Percentiles rank a stretch among this genome's conserved stretches.
phyloP scores from a whole-genome alignment of 2,888 invertebrate species.

The Philaethria dido region DNA sequence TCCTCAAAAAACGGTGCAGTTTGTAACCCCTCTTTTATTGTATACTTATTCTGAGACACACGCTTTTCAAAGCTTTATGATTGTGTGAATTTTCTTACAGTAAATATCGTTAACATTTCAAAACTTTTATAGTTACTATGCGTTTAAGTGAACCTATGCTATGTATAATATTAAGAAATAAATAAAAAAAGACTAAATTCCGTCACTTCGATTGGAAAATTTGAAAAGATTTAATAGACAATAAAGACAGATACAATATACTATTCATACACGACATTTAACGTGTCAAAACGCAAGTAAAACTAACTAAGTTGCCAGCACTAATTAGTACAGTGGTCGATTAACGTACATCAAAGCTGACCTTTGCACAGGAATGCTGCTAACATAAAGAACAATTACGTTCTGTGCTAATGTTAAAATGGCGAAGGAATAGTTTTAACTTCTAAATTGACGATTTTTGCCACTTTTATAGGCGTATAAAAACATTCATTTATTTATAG shows the following conservation, averaged over 20 bases:
- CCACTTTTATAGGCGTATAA: background rate
- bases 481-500: no score
- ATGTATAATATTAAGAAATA: background rate
- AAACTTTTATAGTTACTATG: no score
- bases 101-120: background rate
- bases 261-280: conserved; percentile 25
- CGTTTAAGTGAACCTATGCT: no score
- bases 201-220: background rate
- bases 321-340: conserved; percentile 45
- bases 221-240: background rate
- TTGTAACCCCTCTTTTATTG: conserved; percentile 61
- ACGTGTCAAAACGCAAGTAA: conserved; percentile 28
- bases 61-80: conserved; percentile 64
- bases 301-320: conserved; percentile 36
- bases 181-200: background rate
- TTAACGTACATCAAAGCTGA: conserved; percentile 50
- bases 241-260: background rate
- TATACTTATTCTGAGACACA: conserved; percentile 61
- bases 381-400: conserved; percentile 10
- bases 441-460: background rate
- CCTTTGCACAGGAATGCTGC: conserved; percentile 38
- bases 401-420: background rate
- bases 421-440: background rate
- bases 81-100: conserved; percentile 34
- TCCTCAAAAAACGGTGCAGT: conserved; percentile 64